Evolutionary conservation across 2,113 vertebrate species (phyloP), one percentile per base, ranked within the genome.

Genomic region (Megaleporinus macrocephalus): DNA sequence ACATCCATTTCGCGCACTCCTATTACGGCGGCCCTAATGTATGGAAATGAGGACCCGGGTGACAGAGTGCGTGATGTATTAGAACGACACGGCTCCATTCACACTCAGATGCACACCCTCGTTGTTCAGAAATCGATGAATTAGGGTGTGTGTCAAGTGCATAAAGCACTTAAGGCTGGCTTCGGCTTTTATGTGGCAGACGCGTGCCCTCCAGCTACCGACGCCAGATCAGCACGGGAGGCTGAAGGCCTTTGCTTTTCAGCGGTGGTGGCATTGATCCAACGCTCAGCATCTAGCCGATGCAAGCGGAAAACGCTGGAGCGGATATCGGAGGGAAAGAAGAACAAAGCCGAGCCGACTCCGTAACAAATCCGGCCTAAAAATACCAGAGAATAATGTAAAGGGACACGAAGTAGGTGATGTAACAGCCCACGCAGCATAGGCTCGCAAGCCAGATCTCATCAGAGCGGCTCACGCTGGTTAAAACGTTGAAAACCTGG

Each of bases 1-100:
- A 59, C 11, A 66, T 81, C 47, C 63, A 63, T 74, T 30, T 36
- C n/a, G 36, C 70, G 13, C 80, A 30, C 59, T 12, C 74, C 27
- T 76, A 77, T 85, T 85, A 85, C 47, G 20, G 72, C 26, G 24
- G 62, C 30, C 68, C 68, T 77, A 85, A 85, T 68, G 83, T 59
- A 78, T 73, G 68, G 79, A 81, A 80, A 81, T 68, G 69, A 55
- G 55, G 68, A 76, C 53, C 24, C 5, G 73, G 26, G 73, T 81
- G 83, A 80, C 83, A 76, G 66, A 47, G 51, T 33, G 69, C 30
- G 66, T 85, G 79, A 85, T 78, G 74, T 66, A 85, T 68, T 41
- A 41, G 24, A 20, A 49, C 51, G 66, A 72, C 57, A 2, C n/a
- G 10, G 57, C 57, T 24, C 57, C 36, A 61, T 44, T 47, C 24